Percentiles rank a stretch among this genome's conserved stretches.
Evolutionary conservation across 1,140 invertebrate genomes (phyloP).

Genomic region (Sitodiplosis mosellana): DNA sequence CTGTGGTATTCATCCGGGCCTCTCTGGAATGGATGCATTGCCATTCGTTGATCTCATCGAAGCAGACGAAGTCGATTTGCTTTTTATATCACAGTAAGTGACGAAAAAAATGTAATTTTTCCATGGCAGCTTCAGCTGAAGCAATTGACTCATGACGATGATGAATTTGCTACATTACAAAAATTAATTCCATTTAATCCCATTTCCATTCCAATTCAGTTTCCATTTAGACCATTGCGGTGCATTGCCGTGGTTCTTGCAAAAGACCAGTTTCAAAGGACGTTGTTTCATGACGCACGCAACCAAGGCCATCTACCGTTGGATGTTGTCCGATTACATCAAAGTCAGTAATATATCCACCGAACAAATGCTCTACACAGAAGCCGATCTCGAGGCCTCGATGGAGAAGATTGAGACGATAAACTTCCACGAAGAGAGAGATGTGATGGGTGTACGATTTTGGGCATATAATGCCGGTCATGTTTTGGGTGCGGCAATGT

Average conservation of each 20-base stretch:
- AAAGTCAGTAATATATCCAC: conserved; percentile 97
- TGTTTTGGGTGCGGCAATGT: conserved; percentile 98
- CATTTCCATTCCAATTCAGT: conserved; percentile 23
- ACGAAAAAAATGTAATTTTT: neutral
- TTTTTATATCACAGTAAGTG: conserved; percentile 88
- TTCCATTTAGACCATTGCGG: conserved; percentile 99
- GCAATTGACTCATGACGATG: no score
- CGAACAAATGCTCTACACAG: conserved; percentile 95
- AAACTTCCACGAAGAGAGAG: conserved; percentile 97
- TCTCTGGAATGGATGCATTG: conserved; percentile 91
- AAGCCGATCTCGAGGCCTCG: conserved; percentile 87
- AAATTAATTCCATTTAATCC: neutral
- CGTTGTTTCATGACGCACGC: conserved; percentile 99
- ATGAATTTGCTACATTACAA: no score
- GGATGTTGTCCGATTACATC: conserved; percentile 97
- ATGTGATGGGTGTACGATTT: conserved; percentile 90
- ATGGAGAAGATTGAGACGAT: conserved; percentile 99
- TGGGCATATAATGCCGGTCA: conserved; percentile 99
- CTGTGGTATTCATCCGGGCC: conserved; percentile 96
- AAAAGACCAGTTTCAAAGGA: conserved; percentile 95
- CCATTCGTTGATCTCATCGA: conserved; percentile 97
- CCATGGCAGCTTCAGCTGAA: no score
- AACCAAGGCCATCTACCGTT: conserved; percentile 98
- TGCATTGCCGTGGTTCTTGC: conserved; percentile 93
- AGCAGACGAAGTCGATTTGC: conserved; percentile 89